Evolutionary conservation across 1,140 invertebrate genomes (phyloP), one percentile per base, ranked within the genome.

Genomic region (Mya arenaria): DNA sequence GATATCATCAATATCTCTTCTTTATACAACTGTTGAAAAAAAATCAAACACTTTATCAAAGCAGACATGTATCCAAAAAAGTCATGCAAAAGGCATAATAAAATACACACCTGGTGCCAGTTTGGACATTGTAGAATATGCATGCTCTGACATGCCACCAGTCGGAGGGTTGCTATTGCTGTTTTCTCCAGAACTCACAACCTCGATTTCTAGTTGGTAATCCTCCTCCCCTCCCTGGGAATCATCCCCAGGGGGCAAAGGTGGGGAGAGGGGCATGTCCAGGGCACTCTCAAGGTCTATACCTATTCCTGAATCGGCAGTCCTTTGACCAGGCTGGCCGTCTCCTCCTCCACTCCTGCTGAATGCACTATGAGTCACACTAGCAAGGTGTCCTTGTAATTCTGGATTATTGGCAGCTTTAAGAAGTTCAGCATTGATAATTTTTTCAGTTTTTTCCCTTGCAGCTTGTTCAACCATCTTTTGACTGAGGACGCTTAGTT

Each of bases 391-490:
- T 60, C 94, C 93, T 89, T 95, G 94, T 34, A 95, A 88, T 87
- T 95, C 95, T 19, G 95, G 95, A 90, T 95, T 95, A 73, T 89
- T 91, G 0, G 95, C 94, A 23, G 94, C 95, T 87, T 95, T 95
- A 84, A 95, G 94, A 41, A 96, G 87, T 89, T 96, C 95, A 34
- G 92, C 95, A 66, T 94, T 95, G 44, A 95, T 95, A 15, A 95
- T 95, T 89, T 95, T 95, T 87, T 96, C 95, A 3, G 95, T 95
- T 89, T 95, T 96, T 84, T 95, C 95, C 32, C 95, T 92, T 0
- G 95, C 94, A 19, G 96, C 96, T 60, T 94, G 94, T 89, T 96
- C 95, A 1, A 93, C 93, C 82, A 95, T 93, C 84, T 94, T 94
- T 88, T 96, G 95, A 60, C 94, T 94, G 28, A 95, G 89, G 19